Evolutionary conservation across 2,113 vertebrate species (phyloP), one percentile per base, ranked within the genome.

Genomic region (Phylloscopus whistleri): DNA sequence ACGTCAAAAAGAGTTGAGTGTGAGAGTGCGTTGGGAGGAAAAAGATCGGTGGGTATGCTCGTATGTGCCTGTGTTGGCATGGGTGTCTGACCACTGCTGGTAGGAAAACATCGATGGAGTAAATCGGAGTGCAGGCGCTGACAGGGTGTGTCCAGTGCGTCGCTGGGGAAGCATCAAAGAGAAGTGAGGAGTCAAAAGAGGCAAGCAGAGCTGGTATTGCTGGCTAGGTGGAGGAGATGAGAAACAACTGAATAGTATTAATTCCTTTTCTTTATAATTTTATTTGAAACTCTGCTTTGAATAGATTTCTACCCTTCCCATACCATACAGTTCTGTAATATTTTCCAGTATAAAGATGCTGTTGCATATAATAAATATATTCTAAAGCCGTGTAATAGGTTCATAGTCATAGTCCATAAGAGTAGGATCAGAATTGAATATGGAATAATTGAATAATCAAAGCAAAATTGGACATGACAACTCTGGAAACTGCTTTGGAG

Each of bases 11-110:
- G 35, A 73, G 26, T 24, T 24, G 33, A 2, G 5, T 3, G 11
- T 27, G 67, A 16, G 44, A 39, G 53, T 14, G 59, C 6, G 5
- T 3, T 16, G 11, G 2, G 13, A 24, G 23, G 13, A 0, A 1
- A 9, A 33, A 27, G 17, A 6, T 28, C 6, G 5, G 33, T 28
- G 39, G 16, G 1, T 24, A 1, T 21, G 41, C 19, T 58, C 17
- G 0, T 59, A 0, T 0, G 6, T 11, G 19, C 12, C 37, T 28
- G 1, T 11, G 15, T 7, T 41, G 39, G 10, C 39, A 1, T 9
- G 66, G 33, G 3, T 35, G 37, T 39, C 13, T 37, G 7, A 8
- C 16, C 64, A 0, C 24, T 56, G 0, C 26, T 5, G 14, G 21
- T 18, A 7, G 44, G 35, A n/a, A 20, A 44, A 20, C 41, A 46